Evolutionary conservation across 2,113 vertebrate species (phyloP).

Genomic region (Agapornis roseicollis): DNA sequence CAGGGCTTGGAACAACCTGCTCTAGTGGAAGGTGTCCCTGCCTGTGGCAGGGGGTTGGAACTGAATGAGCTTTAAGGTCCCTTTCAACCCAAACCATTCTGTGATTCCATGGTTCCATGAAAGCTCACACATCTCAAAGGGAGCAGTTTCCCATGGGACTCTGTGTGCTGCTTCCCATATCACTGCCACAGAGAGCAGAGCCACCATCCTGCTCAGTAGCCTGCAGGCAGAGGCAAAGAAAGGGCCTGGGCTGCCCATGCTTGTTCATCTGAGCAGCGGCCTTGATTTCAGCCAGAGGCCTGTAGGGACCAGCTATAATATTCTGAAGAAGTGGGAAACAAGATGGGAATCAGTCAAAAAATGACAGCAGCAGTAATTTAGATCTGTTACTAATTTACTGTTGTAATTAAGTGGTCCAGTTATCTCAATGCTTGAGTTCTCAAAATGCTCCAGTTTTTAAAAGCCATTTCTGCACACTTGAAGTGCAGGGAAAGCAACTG

Average conservation of each 20-base stretch:
- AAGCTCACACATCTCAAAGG: neutral
- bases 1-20: neutral
- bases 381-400: accelerated
- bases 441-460: neutral
- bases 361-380: neutral
- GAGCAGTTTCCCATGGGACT: neutral
- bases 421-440: neutral
- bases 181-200: accelerated
- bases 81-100: neutral
- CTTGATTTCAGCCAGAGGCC: neutral
- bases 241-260: neutral
- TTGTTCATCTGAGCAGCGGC: neutral
- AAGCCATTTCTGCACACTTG: neutral
- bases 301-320: neutral
- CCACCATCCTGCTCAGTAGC: neutral
- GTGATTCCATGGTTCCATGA: neutral
- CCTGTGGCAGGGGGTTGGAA: neutral
- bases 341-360: neutral
- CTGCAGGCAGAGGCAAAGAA: neutral
- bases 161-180: accelerated
- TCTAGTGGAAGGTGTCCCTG: neutral
- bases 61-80: neutral
- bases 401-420: neutral
- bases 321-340: neutral
- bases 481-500: neutral